Conservation (phyloP, 2,113 vertebrate species). For the Spizaetus ornatus region DNA sequence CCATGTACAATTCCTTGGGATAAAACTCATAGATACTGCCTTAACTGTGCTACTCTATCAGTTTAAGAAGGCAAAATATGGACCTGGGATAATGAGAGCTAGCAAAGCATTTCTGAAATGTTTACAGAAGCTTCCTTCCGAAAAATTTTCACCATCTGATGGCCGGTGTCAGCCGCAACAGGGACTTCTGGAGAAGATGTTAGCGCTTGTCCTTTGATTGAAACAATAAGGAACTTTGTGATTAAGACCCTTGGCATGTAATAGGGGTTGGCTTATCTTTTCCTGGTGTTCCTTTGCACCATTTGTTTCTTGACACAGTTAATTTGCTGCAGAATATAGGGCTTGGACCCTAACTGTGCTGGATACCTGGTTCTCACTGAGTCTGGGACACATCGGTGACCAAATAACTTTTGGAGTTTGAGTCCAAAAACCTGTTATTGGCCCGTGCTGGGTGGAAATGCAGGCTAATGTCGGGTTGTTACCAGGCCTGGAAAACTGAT, state of each 20-base stretch:
- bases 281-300: not conserved
- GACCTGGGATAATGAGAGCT: not conserved
- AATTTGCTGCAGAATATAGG: not conserved
- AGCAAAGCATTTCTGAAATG: not conserved
- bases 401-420: not conserved
- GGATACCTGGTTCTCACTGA: not conserved
- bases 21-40: not conserved
- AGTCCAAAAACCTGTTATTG: not conserved
- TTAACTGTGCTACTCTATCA: not conserved
- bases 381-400: not conserved
- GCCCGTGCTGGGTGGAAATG: not conserved
- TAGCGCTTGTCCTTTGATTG: not conserved
- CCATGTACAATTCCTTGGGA: not conserved
- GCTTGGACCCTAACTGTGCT: not conserved
- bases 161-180: not conserved
- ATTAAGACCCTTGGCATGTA: not conserved
- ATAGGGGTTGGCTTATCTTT: not conserved
- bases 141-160: not conserved
- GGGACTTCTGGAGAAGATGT: not conserved
- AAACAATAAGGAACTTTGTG: not conserved
- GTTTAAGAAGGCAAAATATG: not conserved
- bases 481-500: not conserved
- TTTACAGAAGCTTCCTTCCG: not conserved
- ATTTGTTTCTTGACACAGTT: not conserved
- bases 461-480: not conserved